Evolutionary conservation across 92 coral and sea anemone genomes (phyloP).

Genomic region (Epizoanthus stellaris): DNA sequence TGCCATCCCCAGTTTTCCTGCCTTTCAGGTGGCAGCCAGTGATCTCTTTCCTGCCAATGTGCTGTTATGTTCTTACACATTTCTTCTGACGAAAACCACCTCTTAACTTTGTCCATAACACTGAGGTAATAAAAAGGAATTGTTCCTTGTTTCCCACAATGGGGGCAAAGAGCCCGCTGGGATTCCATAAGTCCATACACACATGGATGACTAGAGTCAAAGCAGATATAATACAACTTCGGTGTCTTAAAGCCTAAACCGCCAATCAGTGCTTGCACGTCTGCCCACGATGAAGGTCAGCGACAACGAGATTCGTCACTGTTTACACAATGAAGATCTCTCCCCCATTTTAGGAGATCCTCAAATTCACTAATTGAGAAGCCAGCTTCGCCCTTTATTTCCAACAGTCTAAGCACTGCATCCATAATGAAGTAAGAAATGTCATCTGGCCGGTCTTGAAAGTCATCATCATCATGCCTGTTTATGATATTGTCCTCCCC

Average conservation of each 20-base stretch:
- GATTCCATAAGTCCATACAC: slow-evolving; percentile 44
- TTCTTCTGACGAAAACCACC: slow-evolving; percentile 59
- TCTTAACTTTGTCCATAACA: slow-evolving; percentile 58
- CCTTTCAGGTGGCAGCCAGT: slow-evolving; percentile 63
- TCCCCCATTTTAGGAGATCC: slow-evolving; percentile 23
- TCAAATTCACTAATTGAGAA: slow-evolving; percentile 38
- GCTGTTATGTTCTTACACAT: slow-evolving; percentile 75
- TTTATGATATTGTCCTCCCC: background rate
- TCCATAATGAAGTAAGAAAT: slow-evolving; percentile 48
- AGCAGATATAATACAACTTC: slow-evolving; percentile 55
- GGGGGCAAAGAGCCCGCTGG: slow-evolving; percentile 24
- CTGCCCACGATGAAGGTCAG: slow-evolving; percentile 68
- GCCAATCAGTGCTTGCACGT: slow-evolving; percentile 38
- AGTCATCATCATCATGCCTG: background rate
- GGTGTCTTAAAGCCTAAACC: slow-evolving; percentile 46
- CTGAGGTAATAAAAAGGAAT: slow-evolving; percentile 70
- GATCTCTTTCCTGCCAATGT: slow-evolving; percentile 59
- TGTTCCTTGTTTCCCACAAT: slow-evolving; percentile 52
- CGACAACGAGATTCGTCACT: slow-evolving; percentile 29
- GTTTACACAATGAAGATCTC: slow-evolving; percentile 32
- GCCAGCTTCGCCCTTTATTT: slow-evolving; percentile 61
- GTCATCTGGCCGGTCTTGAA: slow-evolving; percentile 9
- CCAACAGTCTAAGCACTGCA: slow-evolving; percentile 61
- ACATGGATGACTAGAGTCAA: slow-evolving; percentile 56
- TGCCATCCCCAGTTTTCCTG: slow-evolving; percentile 59